Conservation (phyloP, 2,888 invertebrate species). For the Lepidocyrtoides sp. region DNA sequence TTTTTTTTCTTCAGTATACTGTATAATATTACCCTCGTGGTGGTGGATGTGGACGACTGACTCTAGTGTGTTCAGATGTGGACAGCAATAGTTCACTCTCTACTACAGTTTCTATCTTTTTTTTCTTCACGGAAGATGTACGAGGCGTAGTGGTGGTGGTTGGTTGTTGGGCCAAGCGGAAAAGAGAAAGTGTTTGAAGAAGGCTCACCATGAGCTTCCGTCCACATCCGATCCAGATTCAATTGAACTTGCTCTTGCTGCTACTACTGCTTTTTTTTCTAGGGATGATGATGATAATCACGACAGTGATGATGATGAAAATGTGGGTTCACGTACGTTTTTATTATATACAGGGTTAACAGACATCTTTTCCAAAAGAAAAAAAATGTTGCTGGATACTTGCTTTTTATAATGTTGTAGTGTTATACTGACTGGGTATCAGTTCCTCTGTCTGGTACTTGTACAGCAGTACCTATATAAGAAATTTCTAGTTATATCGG, state of each 20-base stretch:
- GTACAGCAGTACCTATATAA: too few species aligned
- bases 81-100: constrained; percentile 30
- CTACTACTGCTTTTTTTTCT: neutral
- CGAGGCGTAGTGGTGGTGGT: constrained; percentile 7
- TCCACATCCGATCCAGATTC: constrained; percentile 74
- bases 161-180: constrained; percentile 16
- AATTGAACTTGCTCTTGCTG: constrained; percentile 68
- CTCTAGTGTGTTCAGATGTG: neutral
- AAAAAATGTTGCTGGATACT: constrained; percentile 24
- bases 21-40: constrained; percentile 13
- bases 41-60: constrained; percentile 6
- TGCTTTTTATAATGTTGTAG: neutral
- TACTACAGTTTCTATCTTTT: constrained; percentile 14
- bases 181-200: constrained; percentile 61
- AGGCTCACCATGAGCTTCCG: constrained; percentile 71
- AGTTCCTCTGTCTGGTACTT: neutral
- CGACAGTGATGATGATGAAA: neutral
- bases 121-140: neutral
- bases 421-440: neutral
- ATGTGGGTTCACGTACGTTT: constrained; percentile 15
- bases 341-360: neutral
- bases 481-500: constrained; percentile 6
- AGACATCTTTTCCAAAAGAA: neutral
- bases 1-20: neutral
- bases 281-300: constrained; percentile 6